A percentile compares a stretch with the other conserved stretches of the same genome.
Evolutionary conservation across 1,140 invertebrate species (phyloP).

Genomic region (Leptinotarsa lineolata): DNA sequence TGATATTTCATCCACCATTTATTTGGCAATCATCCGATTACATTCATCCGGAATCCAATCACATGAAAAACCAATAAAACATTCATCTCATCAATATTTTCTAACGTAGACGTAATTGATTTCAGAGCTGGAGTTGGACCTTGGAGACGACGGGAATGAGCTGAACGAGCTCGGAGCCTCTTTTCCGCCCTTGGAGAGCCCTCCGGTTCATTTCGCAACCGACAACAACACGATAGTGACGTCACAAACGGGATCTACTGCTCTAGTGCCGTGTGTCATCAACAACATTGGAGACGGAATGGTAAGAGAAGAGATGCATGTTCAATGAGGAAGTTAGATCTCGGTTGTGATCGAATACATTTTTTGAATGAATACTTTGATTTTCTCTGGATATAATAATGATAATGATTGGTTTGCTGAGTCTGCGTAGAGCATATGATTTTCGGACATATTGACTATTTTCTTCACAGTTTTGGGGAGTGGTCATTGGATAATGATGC

Average conservation of each 20-base stretch:
- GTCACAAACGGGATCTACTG: conserved; percentile 80
- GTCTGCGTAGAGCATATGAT: no score
- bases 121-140: conserved; percentile 33
- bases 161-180: conserved; percentile 51
- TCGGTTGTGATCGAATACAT: neutral
- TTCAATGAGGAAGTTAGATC: neutral
- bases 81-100: neutral
- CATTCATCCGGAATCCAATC: no score
- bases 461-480: no score
- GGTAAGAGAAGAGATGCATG: conserved; percentile 64
- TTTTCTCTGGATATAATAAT: no score
- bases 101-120: conserved; percentile 1
- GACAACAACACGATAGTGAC: conserved; percentile 80
- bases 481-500: no score
- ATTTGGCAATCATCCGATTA: no score
- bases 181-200: conserved; percentile 51
- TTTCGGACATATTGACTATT: no score
- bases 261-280: conserved; percentile 79
- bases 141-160: conserved; percentile 37
- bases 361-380: neutral
- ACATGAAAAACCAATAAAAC: no score
- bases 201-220: conserved; percentile 68
- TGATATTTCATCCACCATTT: no score
- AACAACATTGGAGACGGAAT: conserved; percentile 83
- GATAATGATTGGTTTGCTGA: no score